A percentile compares a stretch with the other conserved stretches of the same genome.
Evolutionary conservation across 2,113 vertebrate species (phyloP).

Genomic region (Crotalus tigris): DNA sequence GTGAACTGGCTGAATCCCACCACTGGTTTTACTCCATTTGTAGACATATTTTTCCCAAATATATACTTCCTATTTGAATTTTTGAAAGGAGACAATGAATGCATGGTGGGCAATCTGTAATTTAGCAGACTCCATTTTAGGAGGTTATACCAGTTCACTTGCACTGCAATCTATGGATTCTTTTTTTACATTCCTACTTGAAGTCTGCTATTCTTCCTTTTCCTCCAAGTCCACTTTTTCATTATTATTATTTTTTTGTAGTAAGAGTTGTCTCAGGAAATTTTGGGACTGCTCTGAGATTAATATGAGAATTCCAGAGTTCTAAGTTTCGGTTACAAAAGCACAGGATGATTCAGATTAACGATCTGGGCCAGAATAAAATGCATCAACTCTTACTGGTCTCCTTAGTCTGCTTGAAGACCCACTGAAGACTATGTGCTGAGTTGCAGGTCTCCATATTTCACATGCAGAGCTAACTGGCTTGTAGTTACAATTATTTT

Average conservation of each 20-base stretch:
- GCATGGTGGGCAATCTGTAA: not conserved
- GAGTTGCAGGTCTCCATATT: not conserved
- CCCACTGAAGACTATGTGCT: not conserved
- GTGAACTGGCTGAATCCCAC: too few relatives aligned
- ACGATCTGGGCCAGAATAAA: not conserved
- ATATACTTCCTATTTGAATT: not conserved
- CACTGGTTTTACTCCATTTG: not conserved
- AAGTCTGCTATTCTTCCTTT: not conserved
- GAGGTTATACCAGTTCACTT: not conserved
- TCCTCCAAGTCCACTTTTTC: not conserved
- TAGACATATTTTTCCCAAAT: not conserved
- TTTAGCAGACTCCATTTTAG: not conserved
- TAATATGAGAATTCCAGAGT: not conserved
- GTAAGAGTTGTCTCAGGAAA: not conserved
- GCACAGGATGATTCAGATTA: not conserved
- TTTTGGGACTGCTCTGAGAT: not conserved
- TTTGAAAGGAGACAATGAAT: not conserved
- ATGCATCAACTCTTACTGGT: not conserved
- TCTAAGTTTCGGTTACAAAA: not conserved
- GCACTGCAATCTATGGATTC: not conserved
- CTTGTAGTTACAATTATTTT: not conserved
- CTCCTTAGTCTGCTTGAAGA: not conserved
- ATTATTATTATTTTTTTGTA: not conserved
- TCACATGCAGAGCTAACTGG: not conserved
- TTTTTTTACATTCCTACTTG: not conserved